Conservation (phyloP, 2,113 vertebrate species). For the Mormyrus lacerda region DNA sequence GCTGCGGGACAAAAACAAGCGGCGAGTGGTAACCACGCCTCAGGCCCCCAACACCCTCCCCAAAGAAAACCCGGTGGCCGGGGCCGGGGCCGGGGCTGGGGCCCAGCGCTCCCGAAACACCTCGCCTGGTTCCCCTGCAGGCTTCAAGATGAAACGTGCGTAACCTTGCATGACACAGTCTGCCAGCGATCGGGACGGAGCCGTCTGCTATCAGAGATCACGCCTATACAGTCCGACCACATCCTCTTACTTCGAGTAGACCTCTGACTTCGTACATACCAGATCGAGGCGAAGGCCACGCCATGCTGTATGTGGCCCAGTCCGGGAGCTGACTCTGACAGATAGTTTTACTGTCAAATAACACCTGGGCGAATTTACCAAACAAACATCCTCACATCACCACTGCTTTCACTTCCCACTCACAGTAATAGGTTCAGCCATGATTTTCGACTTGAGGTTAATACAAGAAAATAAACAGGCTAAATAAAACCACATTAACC, state of each 20-base stretch:
- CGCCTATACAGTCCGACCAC: conserved; percentile 28
- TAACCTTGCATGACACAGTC: background rate
- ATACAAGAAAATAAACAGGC: background rate
- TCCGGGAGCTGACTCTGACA: background rate
- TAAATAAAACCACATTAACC: background rate
- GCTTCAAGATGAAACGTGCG: background rate
- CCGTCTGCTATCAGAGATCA: conserved; percentile 22
- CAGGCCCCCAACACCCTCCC: background rate
- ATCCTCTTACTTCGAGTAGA: conserved; percentile 32
- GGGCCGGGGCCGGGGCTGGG: background rate
- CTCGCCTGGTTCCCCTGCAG: background rate
- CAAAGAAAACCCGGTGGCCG: background rate
- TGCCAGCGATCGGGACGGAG: background rate
- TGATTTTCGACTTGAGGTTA: background rate
- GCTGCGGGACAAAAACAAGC: conserved; percentile 4
- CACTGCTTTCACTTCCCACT: background rate
- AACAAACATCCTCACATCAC: background rate
- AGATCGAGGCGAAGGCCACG: background rate
- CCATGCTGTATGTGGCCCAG: background rate
- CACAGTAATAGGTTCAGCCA: background rate
- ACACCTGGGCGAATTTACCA: background rate
- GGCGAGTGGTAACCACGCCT: background rate
- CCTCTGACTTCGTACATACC: conserved; percentile 27
- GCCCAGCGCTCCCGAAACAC: background rate
- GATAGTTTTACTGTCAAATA: background rate